These are phyloP conservation scores for Halcyon senegalensis DNA, from an alignment of 2,113 vertebrate species.

Conservation along the genomic window DNA sequence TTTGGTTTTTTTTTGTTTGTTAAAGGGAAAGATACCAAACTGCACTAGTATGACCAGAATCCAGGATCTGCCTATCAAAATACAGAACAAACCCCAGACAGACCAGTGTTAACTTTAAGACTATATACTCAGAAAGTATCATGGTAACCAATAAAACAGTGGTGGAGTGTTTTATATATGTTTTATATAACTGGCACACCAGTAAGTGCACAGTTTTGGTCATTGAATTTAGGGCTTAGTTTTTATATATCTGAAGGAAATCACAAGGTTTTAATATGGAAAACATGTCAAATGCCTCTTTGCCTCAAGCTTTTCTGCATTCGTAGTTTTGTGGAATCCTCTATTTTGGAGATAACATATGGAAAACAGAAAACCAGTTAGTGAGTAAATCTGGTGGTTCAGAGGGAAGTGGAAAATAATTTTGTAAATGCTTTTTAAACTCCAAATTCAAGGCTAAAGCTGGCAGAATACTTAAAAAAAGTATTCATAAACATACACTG, in stretches of 20 bases:
- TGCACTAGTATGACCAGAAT: background rate
- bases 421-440: conserved; percentile 4
- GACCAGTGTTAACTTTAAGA: background rate
- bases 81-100: background rate
- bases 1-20: background rate
- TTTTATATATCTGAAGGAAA: background rate
- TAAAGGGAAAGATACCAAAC: background rate
- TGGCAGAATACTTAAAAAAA: background rate
- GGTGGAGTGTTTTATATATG: background rate
- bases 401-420: background rate
- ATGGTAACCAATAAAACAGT: background rate
- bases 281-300: conserved; percentile 6
- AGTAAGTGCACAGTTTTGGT: background rate
- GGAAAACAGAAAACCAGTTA: conserved; percentile 1
- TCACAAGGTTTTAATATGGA: conserved; percentile 4
- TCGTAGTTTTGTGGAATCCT: background rate
- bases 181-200: background rate
- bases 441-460: background rate
- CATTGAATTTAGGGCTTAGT: background rate
- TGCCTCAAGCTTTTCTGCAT: conserved; percentile 13
- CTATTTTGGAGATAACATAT: conserved; percentile 21
- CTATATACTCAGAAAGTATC: background rate
- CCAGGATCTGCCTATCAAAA: background rate
- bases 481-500: background rate
- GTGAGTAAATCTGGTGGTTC: background rate